Evolutionary conservation across 2,888 invertebrate species (phyloP), one percentile per base, ranked within the genome.

Genomic region (Torymus tubicola): DNA sequence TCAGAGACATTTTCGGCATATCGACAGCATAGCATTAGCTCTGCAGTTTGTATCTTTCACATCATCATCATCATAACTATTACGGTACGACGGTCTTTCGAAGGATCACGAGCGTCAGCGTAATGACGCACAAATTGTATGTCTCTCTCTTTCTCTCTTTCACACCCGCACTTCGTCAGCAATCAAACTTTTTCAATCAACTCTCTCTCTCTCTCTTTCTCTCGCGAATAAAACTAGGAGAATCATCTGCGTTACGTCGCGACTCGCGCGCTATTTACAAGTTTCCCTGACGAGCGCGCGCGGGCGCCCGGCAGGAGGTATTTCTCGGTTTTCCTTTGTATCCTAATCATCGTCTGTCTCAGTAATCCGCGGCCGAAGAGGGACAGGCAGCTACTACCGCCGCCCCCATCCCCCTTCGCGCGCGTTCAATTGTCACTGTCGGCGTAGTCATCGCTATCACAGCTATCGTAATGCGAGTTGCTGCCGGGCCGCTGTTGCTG

Each of bases 381-480:
- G 55, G 14, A 55, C n/a, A n/a, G 58, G 16, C 16, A 16, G 58
- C 58, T 18, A 18, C 18, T 16, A 10, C 16, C 16, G 18, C 11
- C 11, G n/a, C 18, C 58, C 58, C 12, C 18, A 18, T 18, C 16
- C 18, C 24, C 24, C 8, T 55, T 42, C 42, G 42, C 42, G 42
- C 42, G 42, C 42, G 8, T 18, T 86, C 82, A 90, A 83, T 90
- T 88, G 83, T 90, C 90, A 84, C 90, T 90, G 70, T 89, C 90
- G 18, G 90, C 90, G 74, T 90, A 90, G 85, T 90, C 90, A 78
- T 90, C 90, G 84, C 90, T 90, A 81, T 90, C 90, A 61, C 88
- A 88, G 78, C 89, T 90, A 83, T 90, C 89, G 78, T 89, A 90
- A 80, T 87, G 87, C 79, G 86, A 86, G 77, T 81, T 85, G 78